These are phyloP conservation scores for Tridacna crocea DNA, from an alignment of 2,888 invertebrate species.

Conservation along the genomic window DNA sequence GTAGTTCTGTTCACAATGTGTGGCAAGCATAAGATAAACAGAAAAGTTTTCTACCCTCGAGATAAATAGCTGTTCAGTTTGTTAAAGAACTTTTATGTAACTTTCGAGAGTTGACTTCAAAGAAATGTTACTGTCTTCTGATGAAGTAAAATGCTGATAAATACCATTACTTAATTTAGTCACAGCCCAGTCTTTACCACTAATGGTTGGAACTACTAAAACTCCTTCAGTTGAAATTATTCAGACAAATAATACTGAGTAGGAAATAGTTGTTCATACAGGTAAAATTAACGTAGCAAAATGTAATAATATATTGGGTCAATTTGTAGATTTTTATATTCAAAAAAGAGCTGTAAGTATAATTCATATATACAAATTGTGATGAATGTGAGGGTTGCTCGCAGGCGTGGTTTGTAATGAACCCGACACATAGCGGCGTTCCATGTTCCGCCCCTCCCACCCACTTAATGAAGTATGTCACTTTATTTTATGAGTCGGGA, in stretches of 20 bases:
- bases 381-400: not conserved
- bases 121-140: not conserved
- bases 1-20: no score
- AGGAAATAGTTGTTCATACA: no score
- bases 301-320: no score
- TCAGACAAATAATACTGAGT: no score
- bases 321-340: no score
- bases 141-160: no score
- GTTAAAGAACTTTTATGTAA: not conserved
- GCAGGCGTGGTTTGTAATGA: slow-evolving; percentile 15
- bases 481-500: slow-evolving; percentile 21
- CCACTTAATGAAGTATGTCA: slow-evolving; percentile 16
- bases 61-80: not conserved
- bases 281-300: no score
- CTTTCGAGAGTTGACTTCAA: no score
- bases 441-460: slow-evolving; percentile 5
- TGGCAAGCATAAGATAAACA: not conserved
- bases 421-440: slow-evolving; percentile 5
- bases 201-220: no score
- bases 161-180: no score
- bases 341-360: not conserved
- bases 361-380: not conserved
- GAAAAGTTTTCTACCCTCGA: not conserved
- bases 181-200: no score
- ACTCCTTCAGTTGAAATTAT: no score